Base-by-base conservation (phyloP, 2,797 vertebrate species). In the Leuciscus waleckii region DNA sequence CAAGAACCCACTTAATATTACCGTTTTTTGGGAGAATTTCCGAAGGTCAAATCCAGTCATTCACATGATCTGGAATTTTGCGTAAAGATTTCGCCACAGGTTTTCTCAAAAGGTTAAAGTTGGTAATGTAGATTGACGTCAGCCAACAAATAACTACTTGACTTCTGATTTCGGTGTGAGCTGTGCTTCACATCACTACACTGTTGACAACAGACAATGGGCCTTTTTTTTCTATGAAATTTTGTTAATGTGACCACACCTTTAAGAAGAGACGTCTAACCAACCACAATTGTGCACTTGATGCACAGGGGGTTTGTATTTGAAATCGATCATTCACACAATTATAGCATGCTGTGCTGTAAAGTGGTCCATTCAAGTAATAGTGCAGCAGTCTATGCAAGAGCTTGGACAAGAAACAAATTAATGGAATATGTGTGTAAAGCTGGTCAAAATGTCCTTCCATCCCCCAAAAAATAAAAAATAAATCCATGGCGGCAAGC, bases 361-460 rank as follows among this genome's bases (percentile, higher is more conserved):
- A 76, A 76, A 76, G 74, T 76, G 74, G 74, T 56, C 74, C 74
- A 37, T 56, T 56, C 73, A 76, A 35, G 74, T 76, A 56, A 23
- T 56, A 3, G 32, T 37, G 49, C 21, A 37, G 32, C 49, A 37
- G 49, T 35, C 49, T 56, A 13, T 56, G 73, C 10, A 54, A 54
- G 26, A 56, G 19, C 49, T 54, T 37, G 6, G 29, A 76, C 49
- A 37, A 56, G 23, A 76, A 37, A 37, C 32, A n/a, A 56, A 65
- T 65, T 0, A 32, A 32, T 8, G 63, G 0, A 56, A 16, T 4
- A 13, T 14, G 49, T 35, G 46, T 54, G 29, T 35, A 54, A 75
- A 75, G 29, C 17, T 23, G 21, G 10, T 13, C 10, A 14, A 23
- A 76, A 37, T 37, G 32, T 5, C 3, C 21, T 56, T 76, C 7